These are phyloP conservation scores for Aldabrachelys gigantea DNA, from an alignment of 2,113 vertebrate species.

Conservation along the genomic window DNA sequence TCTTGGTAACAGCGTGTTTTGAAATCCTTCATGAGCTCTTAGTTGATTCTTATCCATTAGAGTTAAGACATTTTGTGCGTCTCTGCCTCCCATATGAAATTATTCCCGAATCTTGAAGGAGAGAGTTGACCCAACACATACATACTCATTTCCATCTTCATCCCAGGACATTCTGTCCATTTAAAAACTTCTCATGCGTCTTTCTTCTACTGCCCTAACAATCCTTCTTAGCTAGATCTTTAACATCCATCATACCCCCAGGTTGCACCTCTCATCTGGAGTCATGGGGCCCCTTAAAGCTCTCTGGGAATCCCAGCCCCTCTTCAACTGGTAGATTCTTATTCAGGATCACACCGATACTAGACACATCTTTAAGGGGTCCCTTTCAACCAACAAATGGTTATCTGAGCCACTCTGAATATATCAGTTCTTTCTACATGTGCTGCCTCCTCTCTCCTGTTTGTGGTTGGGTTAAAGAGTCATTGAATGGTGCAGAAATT, in stretches of 20 bases:
- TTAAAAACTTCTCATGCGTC: background rate
- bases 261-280: background rate
- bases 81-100: background rate
- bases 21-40: background rate
- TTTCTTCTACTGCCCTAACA: background rate
- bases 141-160: background rate
- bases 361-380: background rate
- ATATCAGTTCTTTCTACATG: slow-evolving; percentile 1
- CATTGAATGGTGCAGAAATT: slow-evolving; percentile 58
- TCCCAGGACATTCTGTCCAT: rapidly evolving
- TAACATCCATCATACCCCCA: background rate
- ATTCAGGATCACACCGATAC: background rate
- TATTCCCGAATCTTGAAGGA: rapidly evolving
- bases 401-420: background rate
- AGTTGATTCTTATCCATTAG: background rate
- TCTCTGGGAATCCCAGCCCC: slow-evolving; percentile 7
- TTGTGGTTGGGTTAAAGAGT: background rate
- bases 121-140: background rate
- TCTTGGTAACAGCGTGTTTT: background rate
- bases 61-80: background rate
- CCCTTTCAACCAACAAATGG: background rate
- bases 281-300: background rate
- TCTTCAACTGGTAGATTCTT: background rate
- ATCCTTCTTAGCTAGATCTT: background rate
- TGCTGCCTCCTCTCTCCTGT: background rate